Conservation (phyloP, 2,113 vertebrate genomes). For the Aphyosemion australe region DNA sequence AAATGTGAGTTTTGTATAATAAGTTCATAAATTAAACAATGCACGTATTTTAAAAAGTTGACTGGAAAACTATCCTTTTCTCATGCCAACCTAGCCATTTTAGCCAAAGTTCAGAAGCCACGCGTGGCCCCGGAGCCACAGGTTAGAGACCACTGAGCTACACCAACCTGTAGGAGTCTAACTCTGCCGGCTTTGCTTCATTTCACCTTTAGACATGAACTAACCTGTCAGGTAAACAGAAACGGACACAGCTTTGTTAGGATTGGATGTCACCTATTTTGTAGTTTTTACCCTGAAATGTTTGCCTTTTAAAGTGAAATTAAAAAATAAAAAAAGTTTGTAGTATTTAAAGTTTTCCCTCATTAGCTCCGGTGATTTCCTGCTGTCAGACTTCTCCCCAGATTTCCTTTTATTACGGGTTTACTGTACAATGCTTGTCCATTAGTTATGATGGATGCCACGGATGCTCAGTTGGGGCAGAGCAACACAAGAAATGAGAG, state of each 20-base stretch:
- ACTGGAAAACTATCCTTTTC: too few relatives aligned
- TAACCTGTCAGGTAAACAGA: too few relatives aligned
- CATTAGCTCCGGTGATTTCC: not conserved
- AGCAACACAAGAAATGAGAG: slow-evolving; percentile 54
- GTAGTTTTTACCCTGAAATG: not conserved
- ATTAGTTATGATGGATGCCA: slow-evolving; percentile 52
- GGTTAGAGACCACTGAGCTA: too few relatives aligned
- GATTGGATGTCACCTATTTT: not conserved
- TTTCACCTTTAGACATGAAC: not conserved
- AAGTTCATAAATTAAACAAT: too few relatives aligned
- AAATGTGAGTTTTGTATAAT: too few relatives aligned
- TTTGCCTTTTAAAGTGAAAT: too few relatives aligned
- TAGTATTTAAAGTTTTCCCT: not conserved
- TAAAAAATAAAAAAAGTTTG: not conserved
- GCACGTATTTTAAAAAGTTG: too few relatives aligned
- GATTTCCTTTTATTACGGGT: slow-evolving; percentile 11
- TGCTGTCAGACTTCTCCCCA: not conserved
- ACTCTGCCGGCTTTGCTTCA: too few relatives aligned
- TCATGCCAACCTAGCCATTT: too few relatives aligned
- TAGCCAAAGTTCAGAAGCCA: too few relatives aligned
- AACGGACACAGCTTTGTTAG: not conserved
- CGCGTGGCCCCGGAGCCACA: too few relatives aligned
- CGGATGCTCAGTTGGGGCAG: slow-evolving; percentile 22
- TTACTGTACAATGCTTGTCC: slow-evolving; percentile 13
- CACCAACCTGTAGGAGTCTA: too few relatives aligned